Conservation (phyloP, 2,113 vertebrate genomes). For the Clinocottus analis region DNA sequence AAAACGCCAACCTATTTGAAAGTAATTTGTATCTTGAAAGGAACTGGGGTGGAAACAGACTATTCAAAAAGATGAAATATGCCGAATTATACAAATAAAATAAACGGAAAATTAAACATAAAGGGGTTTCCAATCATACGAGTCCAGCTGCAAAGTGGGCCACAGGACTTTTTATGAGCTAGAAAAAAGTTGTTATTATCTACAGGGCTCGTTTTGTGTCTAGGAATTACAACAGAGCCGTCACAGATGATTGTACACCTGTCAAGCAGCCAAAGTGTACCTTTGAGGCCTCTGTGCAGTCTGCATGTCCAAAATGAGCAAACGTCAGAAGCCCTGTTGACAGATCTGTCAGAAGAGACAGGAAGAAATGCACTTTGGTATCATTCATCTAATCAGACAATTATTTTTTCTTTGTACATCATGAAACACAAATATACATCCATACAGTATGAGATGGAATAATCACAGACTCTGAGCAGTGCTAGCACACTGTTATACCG, state of each 20-base stretch:
- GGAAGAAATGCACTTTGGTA: neutral
- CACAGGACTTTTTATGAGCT: neutral
- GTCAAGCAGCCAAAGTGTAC: conserved; percentile 47
- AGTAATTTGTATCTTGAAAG: neutral
- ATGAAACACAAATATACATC: neutral
- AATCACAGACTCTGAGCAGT: neutral
- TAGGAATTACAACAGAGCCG: neutral
- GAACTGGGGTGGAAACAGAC: neutral
- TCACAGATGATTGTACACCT: neutral
- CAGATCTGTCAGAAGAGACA: conserved; percentile 79
- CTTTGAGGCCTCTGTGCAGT: conserved; percentile 78
- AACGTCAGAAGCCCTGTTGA: conserved; percentile 78
- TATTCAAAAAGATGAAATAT: neutral
- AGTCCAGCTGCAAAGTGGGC: neutral
- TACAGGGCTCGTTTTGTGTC: neutral
- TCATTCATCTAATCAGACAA: neutral
- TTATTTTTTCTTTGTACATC: neutral
- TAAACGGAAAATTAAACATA: neutral
- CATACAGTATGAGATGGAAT: neutral
- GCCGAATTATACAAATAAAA: neutral
- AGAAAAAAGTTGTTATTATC: neutral
- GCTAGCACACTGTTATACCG: neutral
- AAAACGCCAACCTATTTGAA: neutral
- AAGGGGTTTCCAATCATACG: neutral
- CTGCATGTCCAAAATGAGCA: conserved; percentile 77